Percentiles rank a stretch among this genome's conserved stretches.
Conservation (phyloP, 2,888 invertebrate species). For the Adelognathus sp. region DNA sequence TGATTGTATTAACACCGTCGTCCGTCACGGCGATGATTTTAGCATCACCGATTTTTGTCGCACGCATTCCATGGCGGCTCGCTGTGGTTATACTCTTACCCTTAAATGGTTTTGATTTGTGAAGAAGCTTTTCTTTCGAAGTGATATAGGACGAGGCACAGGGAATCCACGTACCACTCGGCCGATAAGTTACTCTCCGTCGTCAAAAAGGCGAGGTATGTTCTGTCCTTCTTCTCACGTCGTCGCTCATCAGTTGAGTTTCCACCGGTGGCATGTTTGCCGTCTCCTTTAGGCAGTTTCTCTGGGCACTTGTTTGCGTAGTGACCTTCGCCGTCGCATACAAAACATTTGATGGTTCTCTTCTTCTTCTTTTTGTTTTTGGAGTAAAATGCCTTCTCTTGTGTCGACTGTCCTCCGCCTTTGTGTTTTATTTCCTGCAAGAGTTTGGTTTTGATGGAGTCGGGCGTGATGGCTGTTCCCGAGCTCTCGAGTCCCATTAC, state of each 20-base stretch:
- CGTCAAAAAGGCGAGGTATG: too few species aligned
- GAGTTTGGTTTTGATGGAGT: slow-evolving; percentile 66
- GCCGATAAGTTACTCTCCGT: too few species aligned
- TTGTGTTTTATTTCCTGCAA: too few species aligned
- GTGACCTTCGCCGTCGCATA: not conserved
- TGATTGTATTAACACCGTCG: too few species aligned
- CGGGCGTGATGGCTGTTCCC: slow-evolving; percentile 61
- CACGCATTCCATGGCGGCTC: slow-evolving; percentile 37
- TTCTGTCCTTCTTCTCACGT: not conserved
- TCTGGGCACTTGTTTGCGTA: not conserved
- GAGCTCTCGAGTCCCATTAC: slow-evolving; percentile 65
- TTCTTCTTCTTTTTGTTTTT: not conserved
- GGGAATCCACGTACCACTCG: slow-evolving; percentile 59
- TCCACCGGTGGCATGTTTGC: too few species aligned
- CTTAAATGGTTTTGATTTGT: too few species aligned
- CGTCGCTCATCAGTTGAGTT: not conserved
- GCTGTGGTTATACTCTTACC: too few species aligned
- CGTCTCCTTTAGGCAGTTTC: too few species aligned
- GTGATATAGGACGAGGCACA: slow-evolving; percentile 57
- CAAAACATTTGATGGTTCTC: not conserved
- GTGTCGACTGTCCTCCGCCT: too few species aligned
- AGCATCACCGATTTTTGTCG: too few species aligned
- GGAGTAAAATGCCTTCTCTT: slow-evolving; percentile 8
- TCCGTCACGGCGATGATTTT: not conserved
- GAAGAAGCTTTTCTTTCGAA: not conserved